Percentiles rank a stretch among this genome's conserved stretches.
phyloP scores from a whole-genome alignment of 2,113 vertebrate genomes.

The Scomber scombrus region DNA sequence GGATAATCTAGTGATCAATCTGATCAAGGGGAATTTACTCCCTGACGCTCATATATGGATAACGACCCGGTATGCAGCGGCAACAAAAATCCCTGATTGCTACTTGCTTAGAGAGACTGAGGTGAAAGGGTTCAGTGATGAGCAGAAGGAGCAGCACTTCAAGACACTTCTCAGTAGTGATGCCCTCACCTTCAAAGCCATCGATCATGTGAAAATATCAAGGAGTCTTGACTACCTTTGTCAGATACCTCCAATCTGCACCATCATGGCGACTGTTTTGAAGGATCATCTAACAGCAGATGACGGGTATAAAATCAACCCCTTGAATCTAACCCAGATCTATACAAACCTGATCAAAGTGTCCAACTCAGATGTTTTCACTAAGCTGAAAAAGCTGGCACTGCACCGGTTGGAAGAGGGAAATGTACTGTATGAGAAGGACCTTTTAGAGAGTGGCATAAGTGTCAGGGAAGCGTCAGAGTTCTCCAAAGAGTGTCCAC shows the following conservation, averaged over 20 bases:
- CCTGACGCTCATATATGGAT: slow-evolving; percentile 62
- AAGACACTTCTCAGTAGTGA: slow-evolving; percentile 17
- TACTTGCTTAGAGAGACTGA: slow-evolving; percentile 34
- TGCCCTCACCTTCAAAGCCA: slow-evolving; percentile 40
- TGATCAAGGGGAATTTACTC: slow-evolving; percentile 66
- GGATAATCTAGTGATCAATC: slow-evolving; percentile 42
- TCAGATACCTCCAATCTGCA: slow-evolving; percentile 63
- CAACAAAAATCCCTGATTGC: slow-evolving; percentile 25
- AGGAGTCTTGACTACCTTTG: slow-evolving; percentile 59
- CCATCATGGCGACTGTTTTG: slow-evolving; percentile 52
- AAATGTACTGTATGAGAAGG: slow-evolving; percentile 31
- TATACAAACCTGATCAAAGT: slow-evolving; percentile 10
- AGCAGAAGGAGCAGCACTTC: slow-evolving; percentile 63
- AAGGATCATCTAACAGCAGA: slow-evolving; percentile 21
- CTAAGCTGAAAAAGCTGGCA: slow-evolving; percentile 55
- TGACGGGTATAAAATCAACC: slow-evolving; percentile 31
- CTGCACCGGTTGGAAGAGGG: not conserved
- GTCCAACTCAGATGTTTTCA: not conserved
- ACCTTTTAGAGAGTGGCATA: slow-evolving; percentile 44
- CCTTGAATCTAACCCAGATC: slow-evolving; percentile 53
- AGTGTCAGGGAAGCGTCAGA: slow-evolving; percentile 26
- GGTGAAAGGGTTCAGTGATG: slow-evolving; percentile 58
- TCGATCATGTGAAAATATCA: slow-evolving; percentile 58
- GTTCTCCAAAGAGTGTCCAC: slow-evolving; percentile 46
- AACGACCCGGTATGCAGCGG: slow-evolving; percentile 37